phyloP scores from a whole-genome alignment of 2,888 invertebrate species.

The Leptothorax acervorum region DNA sequence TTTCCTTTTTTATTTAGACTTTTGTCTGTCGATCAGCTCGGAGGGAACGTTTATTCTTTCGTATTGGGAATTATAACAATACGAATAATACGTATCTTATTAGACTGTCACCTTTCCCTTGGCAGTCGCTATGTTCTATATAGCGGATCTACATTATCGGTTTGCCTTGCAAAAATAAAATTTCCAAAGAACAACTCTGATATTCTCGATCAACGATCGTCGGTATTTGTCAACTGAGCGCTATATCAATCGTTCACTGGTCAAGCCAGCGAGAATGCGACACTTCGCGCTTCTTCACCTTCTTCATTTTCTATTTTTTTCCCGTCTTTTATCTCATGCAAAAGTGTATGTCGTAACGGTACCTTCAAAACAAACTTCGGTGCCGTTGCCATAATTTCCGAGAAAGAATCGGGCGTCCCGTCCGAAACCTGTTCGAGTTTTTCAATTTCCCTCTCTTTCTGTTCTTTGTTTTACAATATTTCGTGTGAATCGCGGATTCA shows the following conservation, averaged over 20 bases:
- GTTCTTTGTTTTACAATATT: background rate
- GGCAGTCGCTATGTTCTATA: conserved; percentile 43
- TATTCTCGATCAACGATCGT: conserved; percentile 41
- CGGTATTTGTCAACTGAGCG: conserved; percentile 23
- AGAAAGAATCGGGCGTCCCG: conserved; percentile 47
- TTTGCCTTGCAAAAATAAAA: conserved; percentile 53
- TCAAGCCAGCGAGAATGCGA: conserved; percentile 36
- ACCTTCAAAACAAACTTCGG: conserved; percentile 43
- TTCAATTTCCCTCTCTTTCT: background rate
- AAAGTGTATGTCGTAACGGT: conserved; percentile 50
- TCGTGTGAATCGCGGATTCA: conserved; percentile 36
- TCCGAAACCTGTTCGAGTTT: conserved; percentile 38
- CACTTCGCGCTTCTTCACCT: conserved; percentile 20
- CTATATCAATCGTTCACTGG: conserved; percentile 31
- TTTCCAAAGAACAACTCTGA: conserved; percentile 50
- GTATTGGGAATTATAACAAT: conserved; percentile 31
- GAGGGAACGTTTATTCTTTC: conserved; percentile 50
- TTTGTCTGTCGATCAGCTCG: conserved; percentile 40
- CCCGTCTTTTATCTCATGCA: conserved; percentile 45
- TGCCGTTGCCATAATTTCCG: conserved; percentile 55
- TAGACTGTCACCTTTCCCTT: conserved; percentile 27
- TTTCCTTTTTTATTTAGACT: background rate
- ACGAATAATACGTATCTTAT: conserved; percentile 30
- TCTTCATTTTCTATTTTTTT: conserved; percentile 21
- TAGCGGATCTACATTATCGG: conserved; percentile 30